Evolutionary conservation across 2,113 vertebrate species (phyloP), one percentile per base, ranked within the genome.

Genomic region (Chroicocephalus ridibundus): DNA sequence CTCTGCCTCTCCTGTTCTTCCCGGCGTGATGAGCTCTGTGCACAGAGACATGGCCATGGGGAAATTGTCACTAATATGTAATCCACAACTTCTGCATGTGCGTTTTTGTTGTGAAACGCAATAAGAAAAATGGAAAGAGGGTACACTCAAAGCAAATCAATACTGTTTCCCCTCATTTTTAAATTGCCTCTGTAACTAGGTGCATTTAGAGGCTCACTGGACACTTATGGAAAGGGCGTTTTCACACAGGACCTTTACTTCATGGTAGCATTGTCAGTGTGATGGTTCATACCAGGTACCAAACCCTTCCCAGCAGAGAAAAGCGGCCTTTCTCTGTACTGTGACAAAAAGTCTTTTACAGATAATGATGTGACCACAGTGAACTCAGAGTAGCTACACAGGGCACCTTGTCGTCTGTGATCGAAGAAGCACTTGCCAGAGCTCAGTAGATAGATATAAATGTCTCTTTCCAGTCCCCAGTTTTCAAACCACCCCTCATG

Each of bases 331-430:
- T 62, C 13, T 64, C 52, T 76, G 42, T 42, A 44, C 11, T 40
- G 31, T 29, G 38, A 15, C 44, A 55, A 9, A 19, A 44, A 71
- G 26, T 44, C 46, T 65, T 52, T 49, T 54, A 70, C 29, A 66
- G 60, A 60, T n/a, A 32, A 17, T 72, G 24, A 70, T 1, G 1
- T 65, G 46, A 40, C 21, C 1, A 1, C 0, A 0, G 13, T 29
- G 26, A 54, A 52, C 46, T 76, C 64, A 44, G 15, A 57, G 14
- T 38, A 76, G 11, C 31, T 70, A 42, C 46, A 44, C 12, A 6
- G 18, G 21, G 7, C 17, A 69, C 18, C 40, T 54, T 57, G 31
- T 52, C 54, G 31, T 7, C 36, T 66, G 21, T 62, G 36, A 61
- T 13, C 16, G 12, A 66, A 49, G 55, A 70, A 66, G 4, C 9